These are phyloP conservation scores for Bubo scandiacus DNA, from an alignment of 2,113 vertebrate species.

Conservation along the genomic window DNA sequence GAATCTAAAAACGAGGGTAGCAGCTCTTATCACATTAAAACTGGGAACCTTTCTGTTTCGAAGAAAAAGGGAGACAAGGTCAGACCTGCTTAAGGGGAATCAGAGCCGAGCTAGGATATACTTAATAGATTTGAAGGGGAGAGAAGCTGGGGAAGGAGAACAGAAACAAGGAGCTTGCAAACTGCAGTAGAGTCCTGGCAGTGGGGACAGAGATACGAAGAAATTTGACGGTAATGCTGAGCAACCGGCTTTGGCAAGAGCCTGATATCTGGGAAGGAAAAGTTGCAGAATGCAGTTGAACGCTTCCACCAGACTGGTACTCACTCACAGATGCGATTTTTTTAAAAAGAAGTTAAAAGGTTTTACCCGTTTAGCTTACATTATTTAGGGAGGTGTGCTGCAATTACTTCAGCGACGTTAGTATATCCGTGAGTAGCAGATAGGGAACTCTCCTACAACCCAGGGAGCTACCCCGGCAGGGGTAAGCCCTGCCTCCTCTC, in stretches of 20 bases:
- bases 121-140: not conserved
- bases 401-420: not conserved
- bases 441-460: fast-evolving
- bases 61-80: not conserved
- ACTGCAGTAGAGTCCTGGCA: not conserved
- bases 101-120: not conserved
- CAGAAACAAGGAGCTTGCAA: not conserved
- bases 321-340: not conserved
- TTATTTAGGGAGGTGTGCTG: not conserved
- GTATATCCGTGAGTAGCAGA: fast-evolving
- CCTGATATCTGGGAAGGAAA: not conserved
- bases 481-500: not conserved
- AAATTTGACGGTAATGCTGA: not conserved
- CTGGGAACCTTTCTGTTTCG: not conserved
- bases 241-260: not conserved
- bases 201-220: not conserved
- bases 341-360: not conserved
- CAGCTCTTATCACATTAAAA: not conserved
- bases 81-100: not conserved
- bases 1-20: not conserved
- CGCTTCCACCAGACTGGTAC: not conserved
- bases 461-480: not conserved
- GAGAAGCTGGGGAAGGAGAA: not conserved
- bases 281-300: not conserved
- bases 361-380: not conserved